Evolutionary conservation across 2,797 vertebrate species (phyloP).

Genomic region (Characodon lateralis): DNA sequence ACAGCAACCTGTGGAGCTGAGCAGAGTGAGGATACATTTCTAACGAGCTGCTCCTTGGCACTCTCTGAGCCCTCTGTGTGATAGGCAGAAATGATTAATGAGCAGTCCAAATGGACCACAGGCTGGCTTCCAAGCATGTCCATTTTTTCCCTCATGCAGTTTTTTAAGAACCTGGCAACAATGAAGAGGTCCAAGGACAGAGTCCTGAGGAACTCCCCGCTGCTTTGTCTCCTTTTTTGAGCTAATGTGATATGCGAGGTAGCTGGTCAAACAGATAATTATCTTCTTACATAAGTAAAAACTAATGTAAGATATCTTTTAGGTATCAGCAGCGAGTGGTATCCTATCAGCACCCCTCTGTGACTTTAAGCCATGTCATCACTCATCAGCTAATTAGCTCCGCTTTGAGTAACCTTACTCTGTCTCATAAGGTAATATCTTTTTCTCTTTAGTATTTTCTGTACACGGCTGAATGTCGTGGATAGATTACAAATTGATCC

Average conservation of each 20-base stretch:
- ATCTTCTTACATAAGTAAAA: slow-evolving; percentile 43
- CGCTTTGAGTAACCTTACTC: not conserved
- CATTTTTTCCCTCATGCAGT: slow-evolving; percentile 13
- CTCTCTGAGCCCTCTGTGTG: slow-evolving; percentile 46
- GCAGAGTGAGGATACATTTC: slow-evolving; percentile 38
- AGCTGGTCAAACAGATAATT: slow-evolving; percentile 56
- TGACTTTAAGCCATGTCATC: slow-evolving; percentile 52
- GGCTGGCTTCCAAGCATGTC: slow-evolving; percentile 44
- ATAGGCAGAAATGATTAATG: slow-evolving; percentile 77
- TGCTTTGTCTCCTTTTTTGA: slow-evolving; percentile 27
- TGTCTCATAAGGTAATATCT: not conserved
- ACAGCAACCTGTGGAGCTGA: slow-evolving; percentile 58
- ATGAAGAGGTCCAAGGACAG: slow-evolving; percentile 31
- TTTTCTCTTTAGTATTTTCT: not conserved
- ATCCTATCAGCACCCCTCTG: slow-evolving; percentile 58
- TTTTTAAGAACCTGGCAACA: slow-evolving; percentile 42
- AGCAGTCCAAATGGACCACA: slow-evolving; percentile 58
- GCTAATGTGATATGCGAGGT: slow-evolving; percentile 53
- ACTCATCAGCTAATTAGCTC: slow-evolving; percentile 65
- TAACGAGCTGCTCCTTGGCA: slow-evolving; percentile 32
- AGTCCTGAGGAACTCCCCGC: slow-evolving; percentile 49
- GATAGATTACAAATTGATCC: no score
- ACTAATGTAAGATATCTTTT: slow-evolving; percentile 42
- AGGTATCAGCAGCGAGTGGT: slow-evolving; percentile 50
- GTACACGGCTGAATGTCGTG: no score